Evolutionary conservation across 2,888 invertebrate genomes (phyloP).

Genomic region (Lochmaea capreae): DNA sequence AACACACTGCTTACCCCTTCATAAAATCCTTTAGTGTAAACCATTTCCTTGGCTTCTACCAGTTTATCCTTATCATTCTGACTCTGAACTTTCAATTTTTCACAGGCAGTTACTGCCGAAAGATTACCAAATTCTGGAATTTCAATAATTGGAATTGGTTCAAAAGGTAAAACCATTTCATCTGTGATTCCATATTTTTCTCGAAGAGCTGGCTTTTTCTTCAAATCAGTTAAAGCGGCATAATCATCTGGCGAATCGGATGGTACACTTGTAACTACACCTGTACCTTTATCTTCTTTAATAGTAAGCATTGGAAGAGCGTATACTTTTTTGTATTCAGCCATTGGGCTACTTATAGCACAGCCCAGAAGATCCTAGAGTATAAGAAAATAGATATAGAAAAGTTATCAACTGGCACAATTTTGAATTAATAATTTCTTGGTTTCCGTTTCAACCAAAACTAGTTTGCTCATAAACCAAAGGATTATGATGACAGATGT

Average conservation of each 20-base stretch:
- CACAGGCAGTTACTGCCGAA: slow-evolving; percentile 85
- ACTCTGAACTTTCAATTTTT: slow-evolving; percentile 93
- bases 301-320: slow-evolving; percentile 98
- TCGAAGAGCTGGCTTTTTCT: slow-evolving; percentile 93
- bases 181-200: slow-evolving; percentile 94
- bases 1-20: slow-evolving; percentile 73
- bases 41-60: slow-evolving; percentile 93
- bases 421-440: no score
- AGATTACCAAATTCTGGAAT: slow-evolving; percentile 91
- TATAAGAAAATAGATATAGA: neutral
- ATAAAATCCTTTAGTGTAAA: slow-evolving; percentile 97
- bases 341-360: slow-evolving; percentile 85
- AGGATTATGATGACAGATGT: no score
- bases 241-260: slow-evolving; percentile 99
- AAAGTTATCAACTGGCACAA: no score
- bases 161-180: slow-evolving; percentile 74
- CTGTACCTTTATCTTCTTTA: slow-evolving; percentile 98
- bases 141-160: slow-evolving; percentile 85
- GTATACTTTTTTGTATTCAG: slow-evolving; percentile 86
- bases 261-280: slow-evolving; percentile 97
- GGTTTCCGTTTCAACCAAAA: no score
- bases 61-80: slow-evolving; percentile 97
- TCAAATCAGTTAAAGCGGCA: slow-evolving; percentile 93
- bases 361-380: slow-evolving; percentile 82
- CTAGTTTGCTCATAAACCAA: no score